Base-by-base conservation (phyloP, 1,140 invertebrate genomes). In the Holcopasites calliopsidis region DNA sequence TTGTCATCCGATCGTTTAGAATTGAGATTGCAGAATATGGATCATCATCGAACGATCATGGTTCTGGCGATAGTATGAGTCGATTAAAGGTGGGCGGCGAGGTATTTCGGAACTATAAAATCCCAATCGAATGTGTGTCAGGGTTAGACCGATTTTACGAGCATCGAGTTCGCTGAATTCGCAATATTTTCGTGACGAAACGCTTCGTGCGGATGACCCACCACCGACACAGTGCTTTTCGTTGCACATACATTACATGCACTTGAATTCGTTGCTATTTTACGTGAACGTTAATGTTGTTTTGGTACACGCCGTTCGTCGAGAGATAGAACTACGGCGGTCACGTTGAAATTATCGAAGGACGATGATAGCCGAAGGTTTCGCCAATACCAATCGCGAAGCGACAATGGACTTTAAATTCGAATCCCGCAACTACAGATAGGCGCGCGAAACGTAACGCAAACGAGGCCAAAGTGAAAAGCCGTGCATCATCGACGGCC, bases 401-500 rank as follows among this genome's bases (percentile, higher is more conserved):
- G 66, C 73, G 50, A 60, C 62, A 60, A 76, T 70, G 64, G n/a
- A 80, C 52, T 70, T 82, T 73, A 73, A 64, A 73, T 81, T 64
- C 35, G 68, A 82, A 81, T 72, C 49, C 66, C 55, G 65, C 78
- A 61, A 31, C 26, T 52, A 50, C 64, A 18, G 58, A 60, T 68
- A 76, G 57, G 54, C 5, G 64, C 64, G 58, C 44, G 64, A 47
- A 47, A 38, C 57, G 60, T 54, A 64, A 57, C 28, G 57, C 57
- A 44, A 82, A 82, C 62, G 57, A 72, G 79, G 74, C 47, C 80
- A 69, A 69, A 77, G 62, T 77, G 57, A 82, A 82, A 77, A 68
- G 44, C 52, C 35, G n/a, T 28, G 28, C 33, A 21, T 80, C 58
- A 77, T 71, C 60, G 47, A 76, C n/a, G 44, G 23, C 31, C 65